Evolutionary conservation across 2,888 invertebrate genomes (phyloP).

Genomic region (Stratiomys singularior): DNA sequence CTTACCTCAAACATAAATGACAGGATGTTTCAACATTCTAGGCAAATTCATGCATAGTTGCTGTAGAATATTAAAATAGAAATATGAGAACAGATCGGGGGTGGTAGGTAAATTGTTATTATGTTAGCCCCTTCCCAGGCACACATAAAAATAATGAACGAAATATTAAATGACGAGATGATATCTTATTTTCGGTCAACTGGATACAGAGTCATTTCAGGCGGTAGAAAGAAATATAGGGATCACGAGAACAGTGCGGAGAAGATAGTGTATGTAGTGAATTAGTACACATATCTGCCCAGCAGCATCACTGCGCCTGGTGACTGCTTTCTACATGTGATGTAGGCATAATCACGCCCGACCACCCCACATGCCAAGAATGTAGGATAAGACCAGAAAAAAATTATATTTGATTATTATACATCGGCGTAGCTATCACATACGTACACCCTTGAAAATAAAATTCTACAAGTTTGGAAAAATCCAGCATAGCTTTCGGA

Average conservation of each 20-base stretch:
- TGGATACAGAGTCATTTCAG: slow-evolving; percentile 37
- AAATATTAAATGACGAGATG: slow-evolving; percentile 53
- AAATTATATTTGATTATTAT: slow-evolving; percentile 40
- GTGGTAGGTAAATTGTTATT: slow-evolving; percentile 48
- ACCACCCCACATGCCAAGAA: neutral
- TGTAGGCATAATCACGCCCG: neutral
- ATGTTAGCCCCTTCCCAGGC: slow-evolving; percentile 45
- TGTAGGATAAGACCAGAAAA: neutral
- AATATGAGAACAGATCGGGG: slow-evolving; percentile 47
- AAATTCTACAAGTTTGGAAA: slow-evolving; percentile 24
- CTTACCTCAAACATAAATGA: too few species aligned
- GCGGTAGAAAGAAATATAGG: neutral
- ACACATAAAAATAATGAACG: slow-evolving; percentile 52
- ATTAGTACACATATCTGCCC: neutral
- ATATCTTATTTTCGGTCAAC: slow-evolving; percentile 52
- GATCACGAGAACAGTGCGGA: neutral
- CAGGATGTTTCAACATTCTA: neutral
- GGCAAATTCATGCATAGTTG: slow-evolving; percentile 15
- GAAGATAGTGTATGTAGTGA: neutral
- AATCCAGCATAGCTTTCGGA: neutral
- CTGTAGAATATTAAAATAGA: slow-evolving; percentile 50
- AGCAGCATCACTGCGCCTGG: neutral
- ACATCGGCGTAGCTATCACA: slow-evolving; percentile 12
- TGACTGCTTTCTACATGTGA: too few species aligned
- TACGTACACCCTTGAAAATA: slow-evolving; percentile 22